phyloP scores from a whole-genome alignment of 2,888 invertebrate genomes.

The Macrophya annulata region DNA sequence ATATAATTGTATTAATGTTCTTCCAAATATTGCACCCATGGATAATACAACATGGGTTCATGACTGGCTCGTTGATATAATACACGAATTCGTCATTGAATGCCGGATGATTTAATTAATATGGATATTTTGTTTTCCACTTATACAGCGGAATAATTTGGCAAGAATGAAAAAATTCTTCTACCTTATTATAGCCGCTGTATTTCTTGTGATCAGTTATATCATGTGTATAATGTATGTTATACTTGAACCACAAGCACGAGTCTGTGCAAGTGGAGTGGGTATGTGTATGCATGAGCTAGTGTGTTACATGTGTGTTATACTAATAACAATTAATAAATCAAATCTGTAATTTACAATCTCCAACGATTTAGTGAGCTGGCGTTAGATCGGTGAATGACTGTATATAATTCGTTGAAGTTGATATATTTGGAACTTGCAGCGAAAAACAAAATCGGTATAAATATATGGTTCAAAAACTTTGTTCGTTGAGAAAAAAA shows the following conservation, averaged over 20 bases:
- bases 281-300: not conserved
- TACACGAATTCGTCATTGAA: not conserved
- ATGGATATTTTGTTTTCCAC: not conserved
- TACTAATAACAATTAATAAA: not conserved
- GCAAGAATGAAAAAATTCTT: not conserved
- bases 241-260: not conserved
- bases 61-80: conserved; percentile 21
- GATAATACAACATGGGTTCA: conserved; percentile 7
- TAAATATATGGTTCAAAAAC: not conserved
- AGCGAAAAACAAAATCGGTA: conserved; percentile 36
- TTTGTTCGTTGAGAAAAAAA: not conserved
- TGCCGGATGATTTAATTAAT: not conserved
- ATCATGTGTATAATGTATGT: not conserved
- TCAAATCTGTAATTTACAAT: not conserved
- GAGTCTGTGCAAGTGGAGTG: not conserved
- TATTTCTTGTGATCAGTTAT: not conserved
- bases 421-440: conserved; percentile 9
- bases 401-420: not conserved
- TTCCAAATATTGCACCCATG: conserved; percentile 3
- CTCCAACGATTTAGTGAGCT: not conserved
- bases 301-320: not conserved
- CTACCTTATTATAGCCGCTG: not conserved
- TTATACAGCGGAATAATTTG: conserved; percentile 3
- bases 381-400: not conserved
- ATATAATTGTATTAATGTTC: conserved; percentile 36